Evolutionary conservation across 2,888 invertebrate genomes (phyloP), one percentile per base, ranked within the genome.

Genomic region (Cryptophagus acutangulus): DNA sequence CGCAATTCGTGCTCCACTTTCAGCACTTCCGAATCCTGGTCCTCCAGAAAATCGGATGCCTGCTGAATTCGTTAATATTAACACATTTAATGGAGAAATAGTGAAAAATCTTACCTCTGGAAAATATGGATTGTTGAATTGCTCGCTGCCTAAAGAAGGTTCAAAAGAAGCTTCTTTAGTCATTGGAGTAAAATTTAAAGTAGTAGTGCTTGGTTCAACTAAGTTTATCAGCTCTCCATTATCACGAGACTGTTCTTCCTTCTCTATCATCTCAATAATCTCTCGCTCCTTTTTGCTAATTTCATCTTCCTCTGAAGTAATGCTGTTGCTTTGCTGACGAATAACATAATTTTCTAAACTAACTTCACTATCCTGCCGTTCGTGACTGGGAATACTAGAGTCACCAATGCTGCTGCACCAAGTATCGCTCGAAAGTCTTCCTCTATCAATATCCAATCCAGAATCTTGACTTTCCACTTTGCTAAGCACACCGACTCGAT

Each of bases 261-360:
- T 74, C 58, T 81, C 79, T 15, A 80, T 69, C 45, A 76, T 72
- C 62, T 78, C 80, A 41, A 80, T 79, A 37, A 81, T 80, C 62
- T 81, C 81, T 29, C 77, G 68, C 57, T 81, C 81, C 51, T 78
- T 79, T 59, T 78, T 77, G 24, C 72, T 72, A 53, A 81, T 77
- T 54, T 87, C 86, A 58, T 85, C 87, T 65, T 89, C 88, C 60
- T 87, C 87, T 4, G 86, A 86, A 25, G 82, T 82, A 34, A 81
- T 75, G 45, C 82, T 83, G 59, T 81, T 79, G 5, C 83, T 84
- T 67, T 61, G 63, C 63, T 63, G 36, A 30, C 48, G 51, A 38
- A 17, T 17, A 17, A 36, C 10, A 13, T 9, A 38, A 36, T 20
- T 6, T 20, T 20, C 9, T 9, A 20, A 20, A 33, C 34, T 45